Percentiles rank a stretch among this genome's conserved stretches.
Evolutionary conservation across 1,140 invertebrate species (phyloP).

Genomic region (Epicauta chinensis): DNA sequence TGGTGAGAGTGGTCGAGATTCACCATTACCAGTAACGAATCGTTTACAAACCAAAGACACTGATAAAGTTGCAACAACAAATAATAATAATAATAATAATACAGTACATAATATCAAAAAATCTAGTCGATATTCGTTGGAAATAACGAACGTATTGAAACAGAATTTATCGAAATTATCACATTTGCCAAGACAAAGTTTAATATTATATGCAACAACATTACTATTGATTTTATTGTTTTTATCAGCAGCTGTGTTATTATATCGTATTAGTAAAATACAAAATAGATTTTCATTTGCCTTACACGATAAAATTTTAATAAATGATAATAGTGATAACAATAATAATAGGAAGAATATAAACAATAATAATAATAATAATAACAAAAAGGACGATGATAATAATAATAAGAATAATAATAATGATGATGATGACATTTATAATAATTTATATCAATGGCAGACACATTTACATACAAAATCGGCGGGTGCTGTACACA

Average conservation of each 20-base stretch:
- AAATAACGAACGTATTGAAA: constrained; percentile 17
- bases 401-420: constrained; percentile 31
- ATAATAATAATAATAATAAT: no score
- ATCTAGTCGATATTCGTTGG: not conserved
- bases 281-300: constrained; percentile 40
- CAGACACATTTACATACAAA: constrained; percentile 54
- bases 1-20: constrained; percentile 32
- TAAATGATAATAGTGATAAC: not conserved
- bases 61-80: not conserved
- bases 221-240: constrained; percentile 44
- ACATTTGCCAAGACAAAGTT: constrained; percentile 34
- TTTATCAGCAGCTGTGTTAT: constrained; percentile 43
- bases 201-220: constrained; percentile 43
- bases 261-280: constrained; percentile 45
- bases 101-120: not conserved
- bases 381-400: no score
- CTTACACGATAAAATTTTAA: constrained; percentile 26
- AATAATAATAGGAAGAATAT: no score
- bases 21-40: constrained; percentile 8
- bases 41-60: no score
- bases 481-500: constrained; percentile 53
- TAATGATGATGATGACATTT: constrained; percentile 48
- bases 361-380: no score
- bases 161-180: constrained; percentile 26
- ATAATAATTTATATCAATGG: constrained; percentile 53